Base-by-base conservation (phyloP, 2,888 invertebrate species). In the Cybosia mesomella region DNA sequence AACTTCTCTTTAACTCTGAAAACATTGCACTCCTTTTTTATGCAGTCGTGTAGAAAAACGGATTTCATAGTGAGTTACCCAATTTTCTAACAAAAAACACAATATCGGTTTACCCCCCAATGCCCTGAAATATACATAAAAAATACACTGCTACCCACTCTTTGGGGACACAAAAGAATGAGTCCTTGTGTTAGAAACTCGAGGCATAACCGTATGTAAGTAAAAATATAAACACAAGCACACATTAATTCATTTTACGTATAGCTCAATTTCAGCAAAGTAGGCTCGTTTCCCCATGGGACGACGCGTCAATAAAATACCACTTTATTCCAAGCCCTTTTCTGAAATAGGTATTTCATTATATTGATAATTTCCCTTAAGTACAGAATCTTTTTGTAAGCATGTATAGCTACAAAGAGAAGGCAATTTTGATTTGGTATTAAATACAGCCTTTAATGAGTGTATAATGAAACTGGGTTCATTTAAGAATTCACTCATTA, bases 271-370 rank as follows among this genome's bases (percentile, higher is more conserved):
- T 79, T 74, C 71, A 74, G 63, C 72, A 34, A 62, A 76, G 81
- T 74, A 70, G 66, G 72, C 58, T 67, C 73, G 60, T 55, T 65
- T 70, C 75, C 87, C 73, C 77, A 49, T 65, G 86, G 82, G 82
- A 81, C 64, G 78, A 68, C 77, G 80, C 76, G 82, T 82, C 83
- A 83, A 87, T 87, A 87, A 87, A 83, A 85, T 86, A 83, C 79
- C 87, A 87, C 85, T 87, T 86, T 85, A 83, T 83, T 80, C 36
- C 71, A 74, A 75, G 70, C 80, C 71, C 71, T 84, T 81, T 77
- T 76, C 76, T 73, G 74, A 73, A 83, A 83, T 82, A 83, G 74
- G 77, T 79, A 77, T 76, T 82, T 82, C 74, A 70, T 71, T 81
- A 79, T 81, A 82, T 73, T 71, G 70, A 79, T 81, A 81, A 75